Percentiles rank a stretch among this genome's conserved stretches.
phyloP scores from a whole-genome alignment of 2,113 vertebrate species.

The Cyprinodon tularosa region DNA sequence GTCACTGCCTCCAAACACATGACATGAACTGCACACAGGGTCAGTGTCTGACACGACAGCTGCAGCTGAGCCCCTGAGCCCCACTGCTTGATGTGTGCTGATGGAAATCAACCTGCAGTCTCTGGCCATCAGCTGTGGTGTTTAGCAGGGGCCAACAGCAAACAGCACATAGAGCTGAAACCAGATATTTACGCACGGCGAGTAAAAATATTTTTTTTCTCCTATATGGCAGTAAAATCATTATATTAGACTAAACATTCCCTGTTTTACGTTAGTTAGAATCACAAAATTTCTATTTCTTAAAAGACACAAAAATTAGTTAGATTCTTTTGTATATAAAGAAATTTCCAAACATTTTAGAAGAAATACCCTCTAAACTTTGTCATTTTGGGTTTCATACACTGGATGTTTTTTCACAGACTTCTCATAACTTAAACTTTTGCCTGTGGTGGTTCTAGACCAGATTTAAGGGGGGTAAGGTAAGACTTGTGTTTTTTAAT shows the following conservation, averaged over 20 bases:
- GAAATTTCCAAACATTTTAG: too few species aligned
- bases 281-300: too few species aligned
- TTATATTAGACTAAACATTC: background rate
- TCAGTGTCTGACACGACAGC: conserved; percentile 65
- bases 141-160: background rate
- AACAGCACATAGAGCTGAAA: background rate
- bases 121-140: conserved; percentile 16
- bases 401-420: too few species aligned
- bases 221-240: background rate
- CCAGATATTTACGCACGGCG: background rate
- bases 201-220: background rate
- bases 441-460: too few species aligned
- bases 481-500: too few species aligned
- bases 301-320: too few species aligned
- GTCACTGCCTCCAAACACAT: conserved; percentile 64
- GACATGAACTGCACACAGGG: conserved; percentile 69
- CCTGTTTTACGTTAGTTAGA: too few species aligned
- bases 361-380: too few species aligned
- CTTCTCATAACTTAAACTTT: too few species aligned
- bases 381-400: too few species aligned
- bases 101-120: conserved; percentile 46
- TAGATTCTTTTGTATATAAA: too few species aligned
- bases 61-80: conserved; percentile 50
- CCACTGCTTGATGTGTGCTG: conserved; percentile 19
- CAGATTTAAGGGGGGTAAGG: too few species aligned